These are phyloP conservation scores for Lates japonicus DNA, from an alignment of 2,797 vertebrate genomes.

Conservation along the genomic window DNA sequence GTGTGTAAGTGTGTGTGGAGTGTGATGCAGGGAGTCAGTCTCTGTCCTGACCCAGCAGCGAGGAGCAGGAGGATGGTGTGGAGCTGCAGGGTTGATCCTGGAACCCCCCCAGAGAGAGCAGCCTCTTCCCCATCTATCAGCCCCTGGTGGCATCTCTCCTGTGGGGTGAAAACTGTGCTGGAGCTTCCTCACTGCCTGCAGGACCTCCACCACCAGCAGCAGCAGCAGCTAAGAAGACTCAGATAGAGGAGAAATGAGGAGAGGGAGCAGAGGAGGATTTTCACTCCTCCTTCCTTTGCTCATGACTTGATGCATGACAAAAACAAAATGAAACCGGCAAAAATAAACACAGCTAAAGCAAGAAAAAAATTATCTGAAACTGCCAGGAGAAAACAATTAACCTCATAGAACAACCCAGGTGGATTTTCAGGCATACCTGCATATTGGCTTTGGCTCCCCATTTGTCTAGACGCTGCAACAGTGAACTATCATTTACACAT, in stretches of 20 bases:
- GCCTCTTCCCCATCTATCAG: conserved; percentile 33
- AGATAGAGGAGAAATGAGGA: neutral
- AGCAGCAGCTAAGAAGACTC: neutral
- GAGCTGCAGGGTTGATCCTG: conserved; percentile 19
- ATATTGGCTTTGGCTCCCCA: conserved; percentile 7
- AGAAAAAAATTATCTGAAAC: neutral
- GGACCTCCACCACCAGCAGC: conserved; percentile 11
- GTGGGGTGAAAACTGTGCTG: conserved; percentile 20
- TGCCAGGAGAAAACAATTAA: neutral
- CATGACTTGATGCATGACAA: neutral
- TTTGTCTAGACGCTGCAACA: conserved; percentile 7
- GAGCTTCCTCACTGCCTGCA: conserved; percentile 5
- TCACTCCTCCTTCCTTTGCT: neutral
- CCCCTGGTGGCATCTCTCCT: conserved; percentile 30
- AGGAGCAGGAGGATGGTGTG: conserved; percentile 5
- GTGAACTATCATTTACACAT: conserved; percentile 29
- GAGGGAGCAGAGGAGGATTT: neutral
- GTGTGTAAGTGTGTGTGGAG: conserved; percentile 6
- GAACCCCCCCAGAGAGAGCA: conserved; percentile 26
- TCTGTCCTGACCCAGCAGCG: conserved; percentile 39
- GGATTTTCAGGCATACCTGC: conserved; percentile 17
- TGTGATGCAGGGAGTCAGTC: conserved; percentile 16
- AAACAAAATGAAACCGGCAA: conserved; percentile 16
- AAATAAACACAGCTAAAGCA: conserved; percentile 8
- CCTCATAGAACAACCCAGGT: conserved; percentile 7